These are phyloP conservation scores for Pitangus sulphuratus DNA, from an alignment of 2,797 vertebrate species.

Conservation along the genomic window DNA sequence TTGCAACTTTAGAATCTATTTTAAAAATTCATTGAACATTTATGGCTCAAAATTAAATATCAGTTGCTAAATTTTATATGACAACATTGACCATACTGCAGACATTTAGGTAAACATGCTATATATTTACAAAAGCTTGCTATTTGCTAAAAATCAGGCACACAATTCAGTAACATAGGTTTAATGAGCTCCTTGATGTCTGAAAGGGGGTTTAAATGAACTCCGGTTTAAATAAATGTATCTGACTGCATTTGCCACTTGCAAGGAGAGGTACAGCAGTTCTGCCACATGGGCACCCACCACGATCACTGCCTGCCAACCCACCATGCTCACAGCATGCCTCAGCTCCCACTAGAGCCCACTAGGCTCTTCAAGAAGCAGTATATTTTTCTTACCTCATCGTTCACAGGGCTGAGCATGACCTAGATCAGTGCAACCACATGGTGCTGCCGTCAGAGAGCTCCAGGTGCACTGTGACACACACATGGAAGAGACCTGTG, in stretches of 20 bases:
- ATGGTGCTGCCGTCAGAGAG: rapidly evolving
- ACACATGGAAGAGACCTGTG: rapidly evolving
- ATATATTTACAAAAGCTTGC: background rate
- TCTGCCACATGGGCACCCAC: background rate
- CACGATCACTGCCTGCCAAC: background rate
- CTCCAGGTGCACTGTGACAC: no score
- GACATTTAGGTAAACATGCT: background rate
- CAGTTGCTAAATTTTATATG: background rate
- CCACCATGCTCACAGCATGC: rapidly evolving
- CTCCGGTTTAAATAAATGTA: background rate
- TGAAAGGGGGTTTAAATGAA: background rate
- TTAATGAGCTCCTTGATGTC: background rate
- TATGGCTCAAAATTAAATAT: conserved; percentile 1
- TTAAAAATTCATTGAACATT: background rate
- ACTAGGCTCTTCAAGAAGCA: background rate
- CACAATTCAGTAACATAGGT: background rate
- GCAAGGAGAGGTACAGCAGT: background rate
- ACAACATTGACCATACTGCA: background rate
- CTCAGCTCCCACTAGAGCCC: background rate
- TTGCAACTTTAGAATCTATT: background rate
- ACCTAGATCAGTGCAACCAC: background rate
- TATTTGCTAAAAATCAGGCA: background rate
- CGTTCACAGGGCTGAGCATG: rapidly evolving
- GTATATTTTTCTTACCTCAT: background rate
- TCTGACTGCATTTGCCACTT: background rate